Conservation (phyloP, 2,888 invertebrate genomes). For the Caenorhabditis doughertyi region DNA sequence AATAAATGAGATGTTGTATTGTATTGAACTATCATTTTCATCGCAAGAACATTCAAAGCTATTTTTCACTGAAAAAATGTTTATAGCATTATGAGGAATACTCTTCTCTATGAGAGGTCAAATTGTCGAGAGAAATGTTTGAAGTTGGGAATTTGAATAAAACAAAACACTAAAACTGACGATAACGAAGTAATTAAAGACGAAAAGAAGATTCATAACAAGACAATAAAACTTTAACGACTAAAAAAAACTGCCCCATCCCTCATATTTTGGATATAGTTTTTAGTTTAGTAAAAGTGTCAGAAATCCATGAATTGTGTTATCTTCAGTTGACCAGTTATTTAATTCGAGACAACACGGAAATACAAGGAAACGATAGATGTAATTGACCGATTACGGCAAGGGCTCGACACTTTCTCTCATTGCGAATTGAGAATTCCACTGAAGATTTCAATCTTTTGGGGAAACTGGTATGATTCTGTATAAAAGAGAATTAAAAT, state of each 20-base stretch:
- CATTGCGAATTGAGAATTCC: conserved; percentile 1
- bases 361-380: conserved; percentile 7
- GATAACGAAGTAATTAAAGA: neutral
- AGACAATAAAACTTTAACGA: conserved; percentile 9
- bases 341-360: conserved; percentile 36
- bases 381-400: conserved; percentile 13
- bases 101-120: too few relatives aligned
- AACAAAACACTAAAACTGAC: neutral
- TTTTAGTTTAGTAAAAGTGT: conserved; percentile 20
- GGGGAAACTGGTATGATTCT: conserved; percentile 16
- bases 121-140: neutral
- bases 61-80: neutral
- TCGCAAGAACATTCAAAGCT: neutral
- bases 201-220: neutral
- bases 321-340: conserved; percentile 19
- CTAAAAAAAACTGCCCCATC: too few relatives aligned
- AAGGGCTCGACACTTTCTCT: conserved; percentile 37
- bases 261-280: neutral
- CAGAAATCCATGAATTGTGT: conserved; percentile 8
- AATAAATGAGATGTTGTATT: too few relatives aligned
- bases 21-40: too few relatives aligned
- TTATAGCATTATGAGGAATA: too few relatives aligned
- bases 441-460: conserved; percentile 12
- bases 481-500: neutral
- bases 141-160: too few relatives aligned